phyloP scores from a whole-genome alignment of 2,888 invertebrate genomes.

The Meteorus cinctellus region DNA sequence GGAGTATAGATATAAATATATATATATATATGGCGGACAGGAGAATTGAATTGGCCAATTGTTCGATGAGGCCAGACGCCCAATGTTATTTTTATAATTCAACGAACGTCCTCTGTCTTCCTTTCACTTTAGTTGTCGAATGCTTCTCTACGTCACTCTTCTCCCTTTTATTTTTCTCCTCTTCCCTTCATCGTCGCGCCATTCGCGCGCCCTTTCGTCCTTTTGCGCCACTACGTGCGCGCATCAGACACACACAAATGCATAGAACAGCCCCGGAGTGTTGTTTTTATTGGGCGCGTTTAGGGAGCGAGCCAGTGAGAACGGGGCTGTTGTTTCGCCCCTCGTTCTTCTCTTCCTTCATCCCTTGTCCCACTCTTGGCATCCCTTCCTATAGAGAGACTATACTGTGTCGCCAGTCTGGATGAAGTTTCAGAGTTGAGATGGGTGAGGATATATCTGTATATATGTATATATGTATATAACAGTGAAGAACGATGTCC shows the following conservation, averaged over 20 bases:
- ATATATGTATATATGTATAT: not conserved
- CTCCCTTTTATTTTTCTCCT: constrained; percentile 44
- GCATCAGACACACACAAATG: constrained; percentile 8
- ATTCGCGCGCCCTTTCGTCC: constrained; percentile 48
- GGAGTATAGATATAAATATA: not conserved
- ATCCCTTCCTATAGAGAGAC: constrained; percentile 6
- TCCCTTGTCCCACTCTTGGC: constrained; percentile 35
- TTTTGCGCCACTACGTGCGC: constrained; percentile 24
- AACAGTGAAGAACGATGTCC: constrained; percentile 41
- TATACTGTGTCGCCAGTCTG: constrained; percentile 17
- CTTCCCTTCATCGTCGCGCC: constrained; percentile 46
- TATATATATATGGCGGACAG: constrained; percentile 48
- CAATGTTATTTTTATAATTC: constrained; percentile 72
- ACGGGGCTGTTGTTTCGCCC: constrained; percentile 70
- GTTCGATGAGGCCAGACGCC: constrained; percentile 64
- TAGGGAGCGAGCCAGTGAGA: constrained; percentile 64
- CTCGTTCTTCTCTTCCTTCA: constrained; percentile 46
- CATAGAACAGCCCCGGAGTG: constrained; percentile 51
- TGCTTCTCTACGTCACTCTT: constrained; percentile 52
- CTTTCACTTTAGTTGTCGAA: constrained; percentile 18
- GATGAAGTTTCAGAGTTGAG: not conserved
- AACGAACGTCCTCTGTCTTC: constrained; percentile 53
- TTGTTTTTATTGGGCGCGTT: constrained; percentile 70
- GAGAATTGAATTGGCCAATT: constrained; percentile 66
- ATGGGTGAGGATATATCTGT: not conserved